phyloP scores from a whole-genome alignment of 2,113 vertebrate genomes.

The Thryonomys swinderianus region DNA sequence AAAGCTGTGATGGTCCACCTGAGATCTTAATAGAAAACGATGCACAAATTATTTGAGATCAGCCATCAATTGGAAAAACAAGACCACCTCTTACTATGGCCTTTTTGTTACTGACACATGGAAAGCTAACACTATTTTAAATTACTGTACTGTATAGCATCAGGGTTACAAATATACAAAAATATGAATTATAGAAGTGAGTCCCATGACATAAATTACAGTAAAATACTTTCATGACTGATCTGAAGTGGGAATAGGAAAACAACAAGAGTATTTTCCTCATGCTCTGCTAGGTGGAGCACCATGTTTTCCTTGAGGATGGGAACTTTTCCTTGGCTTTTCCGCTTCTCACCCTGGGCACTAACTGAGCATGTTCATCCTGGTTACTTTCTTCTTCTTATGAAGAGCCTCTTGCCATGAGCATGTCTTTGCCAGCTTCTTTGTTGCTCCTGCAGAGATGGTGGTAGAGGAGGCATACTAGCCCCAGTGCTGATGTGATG shows the following conservation, averaged over 20 bases:
- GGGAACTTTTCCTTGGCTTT: not conserved
- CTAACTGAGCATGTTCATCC: not conserved
- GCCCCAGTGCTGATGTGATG: too few species aligned
- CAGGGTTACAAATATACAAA: not conserved
- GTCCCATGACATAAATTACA: not conserved
- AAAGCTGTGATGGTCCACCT: not conserved
- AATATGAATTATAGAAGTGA: not conserved
- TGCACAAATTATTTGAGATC: not conserved
- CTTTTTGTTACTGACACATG: not conserved
- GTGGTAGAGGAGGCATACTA: not conserved
- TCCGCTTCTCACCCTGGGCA: not conserved
- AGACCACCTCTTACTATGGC: not conserved
- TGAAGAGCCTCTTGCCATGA: not conserved
- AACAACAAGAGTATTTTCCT: not conserved
- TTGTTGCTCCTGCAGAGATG: not conserved
- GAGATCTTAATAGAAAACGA: constrained; percentile 15
- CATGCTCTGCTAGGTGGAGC: not conserved
- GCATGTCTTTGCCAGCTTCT: not conserved
- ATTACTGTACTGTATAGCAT: not conserved
- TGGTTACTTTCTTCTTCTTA: not conserved
- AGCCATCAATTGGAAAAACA: not conserved
- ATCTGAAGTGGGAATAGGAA: not conserved
- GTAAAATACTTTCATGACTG: not conserved
- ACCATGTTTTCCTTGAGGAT: not conserved
- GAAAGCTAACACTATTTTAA: not conserved